Evolutionary conservation across 1,140 invertebrate species (phyloP).

Genomic region (Carposina sasakii): DNA sequence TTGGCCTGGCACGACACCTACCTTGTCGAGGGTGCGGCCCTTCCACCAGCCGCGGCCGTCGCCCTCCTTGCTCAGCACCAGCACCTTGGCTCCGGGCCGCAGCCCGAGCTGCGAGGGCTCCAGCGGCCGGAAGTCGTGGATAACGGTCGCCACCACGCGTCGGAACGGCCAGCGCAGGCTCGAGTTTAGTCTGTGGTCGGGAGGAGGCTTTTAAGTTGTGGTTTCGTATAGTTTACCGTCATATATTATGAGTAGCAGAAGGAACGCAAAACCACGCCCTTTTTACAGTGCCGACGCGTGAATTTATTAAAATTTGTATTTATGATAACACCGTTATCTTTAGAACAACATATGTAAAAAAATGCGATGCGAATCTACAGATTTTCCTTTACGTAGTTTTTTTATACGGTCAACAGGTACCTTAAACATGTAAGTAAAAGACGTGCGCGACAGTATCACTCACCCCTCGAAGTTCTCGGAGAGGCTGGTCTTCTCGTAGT

Average conservation of each 20-base stretch:
- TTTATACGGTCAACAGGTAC: too few relatives aligned
- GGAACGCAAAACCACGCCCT: too few relatives aligned
- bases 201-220: too few relatives aligned
- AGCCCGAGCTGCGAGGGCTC: conserved; percentile 86
- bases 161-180: conserved; percentile 83
- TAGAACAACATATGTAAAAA: too few relatives aligned
- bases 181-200: conserved; percentile 83
- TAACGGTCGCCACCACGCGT: conserved; percentile 81
- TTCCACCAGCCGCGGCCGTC: conserved; percentile 70
- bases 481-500: conserved; percentile 91
- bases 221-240: too few relatives aligned
- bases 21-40: conserved; percentile 63
- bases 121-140: conserved; percentile 82
- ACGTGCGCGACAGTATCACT: conserved; percentile 26
- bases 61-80: conserved; percentile 72
- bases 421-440: too few relatives aligned
- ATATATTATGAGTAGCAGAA: too few relatives aligned
- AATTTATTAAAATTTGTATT: too few relatives aligned
- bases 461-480: conserved; percentile 93
- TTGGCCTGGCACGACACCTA: conserved; percentile 73
- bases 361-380: too few relatives aligned
- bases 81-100: conserved; percentile 83
- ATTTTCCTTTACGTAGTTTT: too few relatives aligned
- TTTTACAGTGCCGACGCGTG: too few relatives aligned
- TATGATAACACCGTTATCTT: too few relatives aligned